Conservation (phyloP, 2,888 invertebrate genomes). For the Agrochola circellaris region DNA sequence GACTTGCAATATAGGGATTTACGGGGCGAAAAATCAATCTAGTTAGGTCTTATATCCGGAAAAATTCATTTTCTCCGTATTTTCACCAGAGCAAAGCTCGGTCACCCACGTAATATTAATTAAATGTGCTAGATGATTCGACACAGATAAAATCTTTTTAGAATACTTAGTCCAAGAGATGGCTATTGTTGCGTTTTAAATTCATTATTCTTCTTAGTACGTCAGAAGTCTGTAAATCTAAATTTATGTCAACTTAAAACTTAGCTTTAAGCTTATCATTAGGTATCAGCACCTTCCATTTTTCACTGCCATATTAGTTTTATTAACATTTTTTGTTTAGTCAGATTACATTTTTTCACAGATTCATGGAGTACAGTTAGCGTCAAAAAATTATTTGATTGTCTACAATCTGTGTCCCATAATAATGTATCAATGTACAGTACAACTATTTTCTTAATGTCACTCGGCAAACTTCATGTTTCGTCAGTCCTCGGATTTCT, state of each 20-base stretch:
- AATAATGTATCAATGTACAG: background rate
- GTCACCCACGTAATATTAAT: no score
- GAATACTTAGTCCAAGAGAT: background rate
- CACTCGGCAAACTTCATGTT: no score
- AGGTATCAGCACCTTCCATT: background rate
- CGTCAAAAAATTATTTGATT: background rate
- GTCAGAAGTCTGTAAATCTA: no score
- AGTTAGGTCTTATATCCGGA: no score
- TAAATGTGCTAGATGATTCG: background rate
- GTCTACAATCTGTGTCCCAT: background rate
- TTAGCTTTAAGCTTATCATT: background rate
- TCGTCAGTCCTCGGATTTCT: no score
- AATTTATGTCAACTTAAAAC: background rate
- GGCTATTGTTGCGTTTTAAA: background rate
- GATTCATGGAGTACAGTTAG: background rate
- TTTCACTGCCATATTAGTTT: background rate
- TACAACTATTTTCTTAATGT: no score
- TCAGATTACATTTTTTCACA: background rate
- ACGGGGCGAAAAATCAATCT: no score
- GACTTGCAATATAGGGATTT: no score
- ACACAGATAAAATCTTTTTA: background rate
- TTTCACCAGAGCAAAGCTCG: no score
- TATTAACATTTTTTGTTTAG: background rate
- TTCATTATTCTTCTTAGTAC: background rate
- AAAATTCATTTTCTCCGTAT: no score